Base-by-base conservation (phyloP, 2,113 vertebrate species). In the Corvus moneduloides region DNA sequence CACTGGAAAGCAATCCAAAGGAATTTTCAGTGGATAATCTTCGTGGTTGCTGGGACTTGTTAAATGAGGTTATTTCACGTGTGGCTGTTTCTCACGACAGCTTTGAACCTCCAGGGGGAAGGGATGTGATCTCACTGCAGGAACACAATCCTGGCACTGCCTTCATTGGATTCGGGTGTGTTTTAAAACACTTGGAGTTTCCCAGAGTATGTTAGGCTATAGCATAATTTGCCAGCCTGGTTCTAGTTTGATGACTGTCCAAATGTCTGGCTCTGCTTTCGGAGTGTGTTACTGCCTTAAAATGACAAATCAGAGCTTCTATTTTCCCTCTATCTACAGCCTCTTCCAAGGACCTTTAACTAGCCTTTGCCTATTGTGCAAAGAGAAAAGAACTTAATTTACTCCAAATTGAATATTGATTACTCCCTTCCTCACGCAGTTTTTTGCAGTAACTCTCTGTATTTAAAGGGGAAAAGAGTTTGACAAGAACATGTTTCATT, bases 381-480 rank as follows among this genome's bases (percentile, higher is more conserved):
- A 46, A 55, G 71, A 35, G 26, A 24, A 37, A 35, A 58, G 1
- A 51, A 19, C 14, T 82, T 76, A 0, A 24, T 56, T 93, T 39
- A 28, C 8, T 81, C 23, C 27, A 66, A n/a, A 19, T 0, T 77
- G 19, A 78, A 27, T 44, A n/a, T 48, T 32, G 26, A 12, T 92
- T 41, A 10, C 41, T n/a, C 18, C 15, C 13, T 3, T 76, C 30
- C 8, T 2, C 23, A 3, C 10, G 8, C 4, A 6, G 1, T 1
- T 24, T 44, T 76, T 51, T 69, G 16, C 18, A 51, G 35, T 44
- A 52, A 44, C 30, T 8, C 10, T 37, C 35, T 62, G 4, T 27
- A 9, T 73, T 56, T 55, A 48, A 77, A 86, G 11, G 14, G 4
- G 1, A 13, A 63, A 46, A 63, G 26, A 32, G 19, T 92, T 74